Percentiles rank a stretch among this genome's conserved stretches.
phyloP scores from a whole-genome alignment of 2,888 invertebrate species.

The Lampropteryx suffumata region DNA sequence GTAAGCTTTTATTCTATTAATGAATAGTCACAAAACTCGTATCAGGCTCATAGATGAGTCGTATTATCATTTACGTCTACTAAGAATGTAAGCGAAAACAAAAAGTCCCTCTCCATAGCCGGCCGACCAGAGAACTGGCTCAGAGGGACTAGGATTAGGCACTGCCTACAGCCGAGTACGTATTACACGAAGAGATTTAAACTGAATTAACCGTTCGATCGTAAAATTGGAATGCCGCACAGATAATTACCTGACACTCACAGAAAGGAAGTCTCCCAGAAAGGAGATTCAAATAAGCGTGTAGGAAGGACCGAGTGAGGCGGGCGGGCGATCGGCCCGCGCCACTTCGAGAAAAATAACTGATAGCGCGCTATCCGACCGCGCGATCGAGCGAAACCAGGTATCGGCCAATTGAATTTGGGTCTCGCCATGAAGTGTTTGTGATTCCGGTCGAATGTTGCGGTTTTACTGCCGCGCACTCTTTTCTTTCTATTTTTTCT shows the following conservation, averaged over 20 bases:
- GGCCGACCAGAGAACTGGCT: constrained; percentile 57
- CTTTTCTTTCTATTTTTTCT: constrained; percentile 24
- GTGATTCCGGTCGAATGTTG: constrained; percentile 36
- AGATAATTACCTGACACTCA: constrained; percentile 84
- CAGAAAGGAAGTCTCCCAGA: constrained; percentile 80
- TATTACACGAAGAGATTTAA: constrained; percentile 81
- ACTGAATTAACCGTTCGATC: constrained; percentile 82
- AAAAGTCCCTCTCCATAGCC: constrained; percentile 50
- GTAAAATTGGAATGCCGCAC: constrained; percentile 83
- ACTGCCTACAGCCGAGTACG: constrained; percentile 69
- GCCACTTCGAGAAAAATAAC: constrained; percentile 64
- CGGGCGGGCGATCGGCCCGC: constrained; percentile 50
- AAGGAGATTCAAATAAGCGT: constrained; percentile 80
- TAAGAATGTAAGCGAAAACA: not conserved
- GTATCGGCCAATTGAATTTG: constrained; percentile 64
- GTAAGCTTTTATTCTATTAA: too few species aligned
- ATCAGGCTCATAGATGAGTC: too few species aligned
- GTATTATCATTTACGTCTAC: too few species aligned
- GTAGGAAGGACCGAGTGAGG: constrained; percentile 67
- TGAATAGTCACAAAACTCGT: too few species aligned
- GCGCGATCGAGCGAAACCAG: constrained; percentile 61
- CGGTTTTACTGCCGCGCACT: constrained; percentile 28
- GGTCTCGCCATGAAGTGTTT: constrained; percentile 39
- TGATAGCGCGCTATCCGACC: constrained; percentile 60
- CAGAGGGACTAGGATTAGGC: constrained; percentile 74